Conservation (phyloP, 2,113 vertebrate species). For the Plecturocebus donacophilus region DNA sequence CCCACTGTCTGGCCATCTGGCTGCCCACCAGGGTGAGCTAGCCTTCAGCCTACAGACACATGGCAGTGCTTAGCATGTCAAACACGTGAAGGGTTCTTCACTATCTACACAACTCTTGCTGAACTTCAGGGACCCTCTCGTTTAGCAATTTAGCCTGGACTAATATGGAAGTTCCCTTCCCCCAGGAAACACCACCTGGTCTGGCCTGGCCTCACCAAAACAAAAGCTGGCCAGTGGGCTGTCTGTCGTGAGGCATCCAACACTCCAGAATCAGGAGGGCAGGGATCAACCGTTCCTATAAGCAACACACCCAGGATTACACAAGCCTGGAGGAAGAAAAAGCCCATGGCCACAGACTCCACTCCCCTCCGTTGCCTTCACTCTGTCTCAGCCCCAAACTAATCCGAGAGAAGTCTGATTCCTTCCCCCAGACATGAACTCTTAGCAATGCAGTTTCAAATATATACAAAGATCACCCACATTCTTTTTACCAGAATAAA, state of each 20-base stretch:
- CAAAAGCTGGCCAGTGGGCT: constrained; percentile 58
- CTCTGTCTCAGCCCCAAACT: neutral
- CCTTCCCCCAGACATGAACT: neutral
- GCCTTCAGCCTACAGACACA: constrained; percentile 15
- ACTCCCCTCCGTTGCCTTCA: neutral
- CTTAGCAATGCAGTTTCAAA: neutral
- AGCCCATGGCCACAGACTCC: neutral
- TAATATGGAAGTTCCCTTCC: constrained; percentile 52
- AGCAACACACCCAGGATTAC: neutral
- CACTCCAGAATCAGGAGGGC: constrained; percentile 41
- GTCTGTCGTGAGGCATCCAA: neutral
- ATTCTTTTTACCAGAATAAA: constrained; percentile 1
- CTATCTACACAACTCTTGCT: constrained; percentile 24
- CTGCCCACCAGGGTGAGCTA: constrained; percentile 21
- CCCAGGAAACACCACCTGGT: constrained; percentile 57
- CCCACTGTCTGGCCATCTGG: neutral
- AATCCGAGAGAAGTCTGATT: neutral
- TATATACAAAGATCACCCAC: neutral
- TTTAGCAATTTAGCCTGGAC: constrained; percentile 48
- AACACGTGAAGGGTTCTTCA: neutral
- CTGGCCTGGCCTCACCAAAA: neutral
- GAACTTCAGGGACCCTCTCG: constrained; percentile 3
- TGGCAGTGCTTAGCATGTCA: constrained; percentile 64
- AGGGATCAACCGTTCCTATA: constrained; percentile 35
- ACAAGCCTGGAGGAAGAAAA: neutral